Conservation (phyloP, 2,888 invertebrate species). For the Eudemis profundana region DNA sequence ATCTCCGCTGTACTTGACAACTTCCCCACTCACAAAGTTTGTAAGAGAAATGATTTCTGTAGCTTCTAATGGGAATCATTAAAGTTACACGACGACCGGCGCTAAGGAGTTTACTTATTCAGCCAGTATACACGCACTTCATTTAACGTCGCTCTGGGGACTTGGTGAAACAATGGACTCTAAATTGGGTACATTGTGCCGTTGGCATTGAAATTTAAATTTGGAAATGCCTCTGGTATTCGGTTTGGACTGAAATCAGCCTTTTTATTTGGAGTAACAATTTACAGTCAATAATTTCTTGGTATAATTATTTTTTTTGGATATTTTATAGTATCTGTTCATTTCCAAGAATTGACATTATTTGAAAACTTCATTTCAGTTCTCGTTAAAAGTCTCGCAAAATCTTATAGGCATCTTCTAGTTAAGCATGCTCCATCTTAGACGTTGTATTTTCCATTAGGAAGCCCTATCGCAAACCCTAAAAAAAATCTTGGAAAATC, state of each 20-base stretch:
- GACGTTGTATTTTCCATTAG: too few species aligned
- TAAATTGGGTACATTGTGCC: not conserved
- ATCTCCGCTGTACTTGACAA: not conserved
- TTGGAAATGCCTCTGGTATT: not conserved
- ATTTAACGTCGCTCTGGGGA: slow-evolving; percentile 17
- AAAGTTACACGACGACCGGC: slow-evolving; percentile 22
- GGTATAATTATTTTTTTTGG: too few species aligned
- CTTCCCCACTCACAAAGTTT: not conserved
- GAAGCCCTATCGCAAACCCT: too few species aligned
- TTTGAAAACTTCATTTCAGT: too few species aligned
- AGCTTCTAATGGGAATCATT: slow-evolving; percentile 11
- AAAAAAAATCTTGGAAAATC: too few species aligned
- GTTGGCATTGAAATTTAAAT: slow-evolving; percentile 1
- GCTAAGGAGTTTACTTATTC: slow-evolving; percentile 19
- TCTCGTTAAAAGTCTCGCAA: too few species aligned
- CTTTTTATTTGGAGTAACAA: not conserved
- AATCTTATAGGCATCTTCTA: too few species aligned
- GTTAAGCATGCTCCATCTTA: too few species aligned
- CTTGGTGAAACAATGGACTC: slow-evolving; percentile 11
- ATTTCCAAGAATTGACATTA: too few species aligned
- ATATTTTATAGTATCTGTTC: too few species aligned
- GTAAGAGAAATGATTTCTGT: slow-evolving; percentile 15
- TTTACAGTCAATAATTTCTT: not conserved
- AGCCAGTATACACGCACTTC: slow-evolving; percentile 30
- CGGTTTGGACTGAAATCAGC: not conserved